These are phyloP conservation scores for Bubo bubo DNA, from an alignment of 2,113 vertebrate species.

Conservation along the genomic window DNA sequence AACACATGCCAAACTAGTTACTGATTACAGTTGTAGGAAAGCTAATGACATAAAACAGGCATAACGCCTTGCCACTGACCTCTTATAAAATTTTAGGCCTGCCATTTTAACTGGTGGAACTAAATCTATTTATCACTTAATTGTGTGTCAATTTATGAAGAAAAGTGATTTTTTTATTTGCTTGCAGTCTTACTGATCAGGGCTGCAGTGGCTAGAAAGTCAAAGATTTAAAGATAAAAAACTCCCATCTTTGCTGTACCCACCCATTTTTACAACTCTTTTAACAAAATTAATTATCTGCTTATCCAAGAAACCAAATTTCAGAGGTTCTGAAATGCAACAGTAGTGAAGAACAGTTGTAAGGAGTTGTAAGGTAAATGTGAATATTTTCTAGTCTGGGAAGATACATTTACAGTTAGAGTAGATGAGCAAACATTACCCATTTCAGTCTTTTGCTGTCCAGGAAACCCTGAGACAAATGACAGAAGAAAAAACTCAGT, in stretches of 20 bases:
- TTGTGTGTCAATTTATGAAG: conserved; percentile 68
- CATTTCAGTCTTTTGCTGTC: neutral
- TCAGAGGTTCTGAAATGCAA: neutral
- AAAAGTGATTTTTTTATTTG: conserved; percentile 25
- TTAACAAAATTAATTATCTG: neutral
- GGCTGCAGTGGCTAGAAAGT: neutral
- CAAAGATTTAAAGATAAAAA: neutral
- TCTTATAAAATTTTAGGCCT: conserved; percentile 45
- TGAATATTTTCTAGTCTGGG: neutral
- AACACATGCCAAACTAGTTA: conserved; percentile 60
- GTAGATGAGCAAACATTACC: neutral
- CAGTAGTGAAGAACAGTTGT: neutral
- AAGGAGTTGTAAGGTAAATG: neutral
- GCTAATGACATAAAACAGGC: conserved; percentile 66
- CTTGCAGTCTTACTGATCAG: neutral
- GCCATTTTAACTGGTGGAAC: conserved; percentile 61
- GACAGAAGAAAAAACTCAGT: neutral
- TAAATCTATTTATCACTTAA: conserved; percentile 73
- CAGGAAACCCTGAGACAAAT: neutral
- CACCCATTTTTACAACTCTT: neutral
- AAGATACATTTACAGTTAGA: neutral
- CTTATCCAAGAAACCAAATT: neutral
- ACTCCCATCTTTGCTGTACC: neutral
- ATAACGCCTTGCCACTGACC: conserved; percentile 36
- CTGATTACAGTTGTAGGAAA: conserved; percentile 52